Percentiles rank a stretch among this genome's conserved stretches.
Evolutionary conservation across 2,113 vertebrate species (phyloP).

Genomic region (Pelobates fuscus): DNA sequence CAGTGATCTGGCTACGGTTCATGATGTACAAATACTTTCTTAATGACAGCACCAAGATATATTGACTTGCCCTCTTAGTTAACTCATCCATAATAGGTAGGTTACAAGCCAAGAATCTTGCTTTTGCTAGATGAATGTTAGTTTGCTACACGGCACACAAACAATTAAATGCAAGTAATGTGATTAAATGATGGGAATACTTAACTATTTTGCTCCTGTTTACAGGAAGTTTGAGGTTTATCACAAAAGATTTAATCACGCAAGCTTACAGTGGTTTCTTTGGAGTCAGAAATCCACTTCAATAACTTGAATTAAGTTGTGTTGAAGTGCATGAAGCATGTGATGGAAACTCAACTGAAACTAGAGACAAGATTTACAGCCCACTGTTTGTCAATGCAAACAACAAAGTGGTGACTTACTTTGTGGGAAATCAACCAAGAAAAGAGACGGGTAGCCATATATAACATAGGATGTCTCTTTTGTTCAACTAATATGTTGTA

Average conservation of each 20-base stretch:
- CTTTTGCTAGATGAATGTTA: too few relatives aligned
- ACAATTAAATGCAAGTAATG: too few relatives aligned
- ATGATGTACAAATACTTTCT: too few relatives aligned
- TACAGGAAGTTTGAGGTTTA: constrained; percentile 39
- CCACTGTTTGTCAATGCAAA: constrained; percentile 40
- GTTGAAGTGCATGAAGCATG: constrained; percentile 45
- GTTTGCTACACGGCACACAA: too few relatives aligned
- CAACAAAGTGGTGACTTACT: constrained; percentile 27
- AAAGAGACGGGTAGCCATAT: constrained; percentile 1
- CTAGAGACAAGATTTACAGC: constrained; percentile 41
- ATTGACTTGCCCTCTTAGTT: too few relatives aligned
- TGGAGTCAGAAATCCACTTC: constrained; percentile 46
- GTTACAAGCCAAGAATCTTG: too few relatives aligned
- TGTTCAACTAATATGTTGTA: neutral
- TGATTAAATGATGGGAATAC: too few relatives aligned
- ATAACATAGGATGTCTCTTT: neutral
- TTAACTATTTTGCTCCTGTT: constrained; percentile 28
- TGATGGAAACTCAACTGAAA: constrained; percentile 33
- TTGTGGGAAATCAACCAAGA: constrained; percentile 33
- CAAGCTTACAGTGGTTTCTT: constrained; percentile 46
- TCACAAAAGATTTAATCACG: constrained; percentile 30
- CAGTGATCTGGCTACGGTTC: too few relatives aligned
- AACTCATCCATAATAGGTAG: too few relatives aligned
- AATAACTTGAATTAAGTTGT: constrained; percentile 49
- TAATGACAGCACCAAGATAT: too few relatives aligned